phyloP scores from a whole-genome alignment of 1,140 invertebrate species.

The Notospermus geniculatus region DNA sequence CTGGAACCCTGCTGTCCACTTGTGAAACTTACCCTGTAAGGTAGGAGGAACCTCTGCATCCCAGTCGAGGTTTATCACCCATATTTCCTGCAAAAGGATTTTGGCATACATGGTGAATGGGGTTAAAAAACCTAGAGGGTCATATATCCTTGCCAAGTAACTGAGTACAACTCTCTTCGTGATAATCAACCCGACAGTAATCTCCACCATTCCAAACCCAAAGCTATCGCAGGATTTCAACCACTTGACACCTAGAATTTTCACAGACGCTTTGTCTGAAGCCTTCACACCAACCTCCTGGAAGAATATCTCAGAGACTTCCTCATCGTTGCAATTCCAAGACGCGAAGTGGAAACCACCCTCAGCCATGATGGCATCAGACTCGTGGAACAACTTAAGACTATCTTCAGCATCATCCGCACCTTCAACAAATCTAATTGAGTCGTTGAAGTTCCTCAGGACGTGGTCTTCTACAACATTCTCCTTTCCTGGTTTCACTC shows the following conservation, averaged over 20 bases:
- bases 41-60: no score
- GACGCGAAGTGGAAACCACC: neutral
- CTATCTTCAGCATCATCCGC: no score
- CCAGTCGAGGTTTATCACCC: no score
- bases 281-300: neutral
- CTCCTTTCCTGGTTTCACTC: no score
- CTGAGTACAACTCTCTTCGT: constrained; percentile 5
- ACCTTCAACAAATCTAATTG: constrained; percentile 16
- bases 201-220: neutral
- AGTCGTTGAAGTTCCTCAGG: no score
- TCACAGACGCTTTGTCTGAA: neutral
- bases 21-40: no score
- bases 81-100: no score
- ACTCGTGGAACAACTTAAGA: constrained; percentile 27
- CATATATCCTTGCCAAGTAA: no score
- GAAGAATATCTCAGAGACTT: neutral
- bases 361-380: neutral
- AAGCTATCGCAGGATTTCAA: neutral
- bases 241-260: constrained; percentile 1
- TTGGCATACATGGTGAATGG: no score
- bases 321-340: neutral
- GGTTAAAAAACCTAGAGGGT: no score
- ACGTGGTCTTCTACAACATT: no score
- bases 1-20: neutral
- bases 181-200: neutral